Evolutionary conservation across 30 jellyfish, hydroid and myxozoan genomes (phyloP).

Genomic region (Chrysaora quinquecirrha): DNA sequence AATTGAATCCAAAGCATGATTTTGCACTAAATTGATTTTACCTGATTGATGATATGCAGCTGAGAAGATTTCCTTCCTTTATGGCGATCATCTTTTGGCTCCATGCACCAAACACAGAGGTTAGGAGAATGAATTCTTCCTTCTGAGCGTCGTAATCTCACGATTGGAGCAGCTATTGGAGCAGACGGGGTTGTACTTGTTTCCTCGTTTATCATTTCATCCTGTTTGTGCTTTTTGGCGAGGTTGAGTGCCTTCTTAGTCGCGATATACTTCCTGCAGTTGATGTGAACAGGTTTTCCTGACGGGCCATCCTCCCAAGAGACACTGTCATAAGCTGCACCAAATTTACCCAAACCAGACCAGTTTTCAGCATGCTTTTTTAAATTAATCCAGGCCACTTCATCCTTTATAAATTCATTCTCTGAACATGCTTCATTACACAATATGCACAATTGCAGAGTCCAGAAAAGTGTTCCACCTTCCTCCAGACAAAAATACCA

Average conservation of each 20-base stretch:
- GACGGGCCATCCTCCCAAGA: neutral
- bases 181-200: neutral
- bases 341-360: neutral
- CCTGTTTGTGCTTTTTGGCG: neutral
- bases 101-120: too few species aligned
- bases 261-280: neutral
- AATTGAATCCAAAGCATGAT: neutral
- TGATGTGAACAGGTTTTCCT: neutral
- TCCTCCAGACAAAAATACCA: too few species aligned
- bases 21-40: neutral
- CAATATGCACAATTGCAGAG: too few species aligned
- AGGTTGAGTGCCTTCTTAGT: neutral
- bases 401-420: neutral
- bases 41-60: constrained; percentile 4
- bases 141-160: constrained; percentile 2
- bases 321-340: neutral
- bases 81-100: too few species aligned
- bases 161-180: neutral
- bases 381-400: neutral
- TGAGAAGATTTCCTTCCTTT: too few species aligned
- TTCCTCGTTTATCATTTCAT: neutral
- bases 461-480: too few species aligned
- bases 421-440: neutral
- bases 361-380: neutral
- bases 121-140: too few species aligned